Evolutionary conservation across 2,113 vertebrate species (phyloP).

Genomic region (Salminus brasiliensis): DNA sequence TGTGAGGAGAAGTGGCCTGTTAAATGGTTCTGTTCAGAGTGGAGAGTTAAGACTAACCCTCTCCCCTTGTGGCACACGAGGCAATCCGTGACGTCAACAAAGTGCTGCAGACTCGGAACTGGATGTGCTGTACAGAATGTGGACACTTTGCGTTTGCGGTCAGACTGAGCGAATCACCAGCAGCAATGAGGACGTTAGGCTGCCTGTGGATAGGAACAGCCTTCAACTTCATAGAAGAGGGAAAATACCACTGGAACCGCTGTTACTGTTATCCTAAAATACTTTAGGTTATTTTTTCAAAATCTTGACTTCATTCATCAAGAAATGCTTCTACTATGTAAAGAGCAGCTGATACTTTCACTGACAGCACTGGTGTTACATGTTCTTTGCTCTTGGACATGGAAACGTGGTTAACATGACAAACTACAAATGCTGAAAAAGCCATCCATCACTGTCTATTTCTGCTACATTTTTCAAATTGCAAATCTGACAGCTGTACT

Average conservation of each 20-base stretch:
- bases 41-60: slow-evolving; percentile 39
- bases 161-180: background rate
- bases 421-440: too few relatives aligned
- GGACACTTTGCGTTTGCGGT: background rate
- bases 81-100: slow-evolving; percentile 35
- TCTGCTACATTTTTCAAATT: too few relatives aligned
- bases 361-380: too few relatives aligned
- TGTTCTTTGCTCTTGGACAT: too few relatives aligned
- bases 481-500: too few relatives aligned
- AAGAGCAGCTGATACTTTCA: too few relatives aligned
- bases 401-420: too few relatives aligned
- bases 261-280: background rate
- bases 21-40: slow-evolving; percentile 59
- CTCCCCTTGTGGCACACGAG: slow-evolving; percentile 29
- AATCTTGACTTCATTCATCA: too few relatives aligned
- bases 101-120: slow-evolving; percentile 18
- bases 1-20: slow-evolving; percentile 52
- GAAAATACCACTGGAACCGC: background rate
- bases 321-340: too few relatives aligned
- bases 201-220: background rate
- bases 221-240: background rate
- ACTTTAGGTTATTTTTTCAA: too few relatives aligned
- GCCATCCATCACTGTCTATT: too few relatives aligned
- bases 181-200: too few relatives aligned
- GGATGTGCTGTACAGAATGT: background rate